Evolutionary conservation across 2,797 vertebrate species (phyloP), one percentile per base, ranked within the genome.

Genomic region (Gymnoscopelus braueri): DNA sequence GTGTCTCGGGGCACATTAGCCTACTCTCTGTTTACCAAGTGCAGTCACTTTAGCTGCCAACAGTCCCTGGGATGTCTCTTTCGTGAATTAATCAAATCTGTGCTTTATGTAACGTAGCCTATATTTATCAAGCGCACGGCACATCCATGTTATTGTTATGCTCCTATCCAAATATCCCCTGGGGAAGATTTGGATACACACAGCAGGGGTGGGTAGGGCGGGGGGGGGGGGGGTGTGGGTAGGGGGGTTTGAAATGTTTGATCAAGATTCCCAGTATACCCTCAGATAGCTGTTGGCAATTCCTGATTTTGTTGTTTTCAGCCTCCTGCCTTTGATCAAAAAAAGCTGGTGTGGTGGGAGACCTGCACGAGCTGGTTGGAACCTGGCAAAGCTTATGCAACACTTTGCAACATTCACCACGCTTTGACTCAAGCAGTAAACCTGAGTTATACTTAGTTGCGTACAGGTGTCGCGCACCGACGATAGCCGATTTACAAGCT

Each of bases 341-440:
- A 57, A 67, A 47, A 60, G 39, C 19, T 29, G 48, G 57, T 60
- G n/a, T 56, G 57, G 81, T 65, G 54, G 48, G 60, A 79, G 67
- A 29, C 9, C n/a, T 62, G 61, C 52, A 63, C 68, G 65, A 32
- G 39, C 63, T 59, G 61, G 67, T 54, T 59, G 58, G 75, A 86
- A 83, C 63, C 75, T 75, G 77, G 69, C 72, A 24, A 54, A 74
- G 82, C 88, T 93, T 91, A 91, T 80, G 90, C 90, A 93, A 93
- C 72, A 72, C 51, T 39, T 67, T 89, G 88, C 81, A 92, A 90
- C 72, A 64, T 68, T 83, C 71, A 72, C 60, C 67, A 57, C 67
- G 63, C 66, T 53, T 53, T 78, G 82, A 83, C 83, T 84, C 39
- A 10, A 44, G 39, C 39, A 9, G 39, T 44, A 44, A 44, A 44